These are phyloP conservation scores for Mythimna vitellina DNA, from an alignment of 2,888 invertebrate genomes.

Conservation along the genomic window DNA sequence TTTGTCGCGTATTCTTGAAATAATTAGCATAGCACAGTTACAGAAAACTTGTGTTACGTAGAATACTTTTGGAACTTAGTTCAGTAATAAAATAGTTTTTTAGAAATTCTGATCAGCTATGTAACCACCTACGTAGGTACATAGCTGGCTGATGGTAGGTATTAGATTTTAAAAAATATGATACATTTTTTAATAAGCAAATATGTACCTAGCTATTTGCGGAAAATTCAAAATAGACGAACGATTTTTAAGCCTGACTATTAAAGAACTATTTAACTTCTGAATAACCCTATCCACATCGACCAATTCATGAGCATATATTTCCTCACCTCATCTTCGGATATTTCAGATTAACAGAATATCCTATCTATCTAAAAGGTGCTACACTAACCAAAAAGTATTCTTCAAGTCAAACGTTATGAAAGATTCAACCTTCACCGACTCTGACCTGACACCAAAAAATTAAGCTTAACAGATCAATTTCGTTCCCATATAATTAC, in stretches of 20 bases:
- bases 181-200: no score
- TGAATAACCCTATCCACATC: neutral
- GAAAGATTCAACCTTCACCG: slow-evolving; percentile 32
- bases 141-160: no score
- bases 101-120: neutral
- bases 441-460: neutral
- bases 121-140: no score
- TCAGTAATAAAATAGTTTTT: neutral
- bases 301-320: neutral
- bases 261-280: no score
- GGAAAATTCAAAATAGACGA: neutral
- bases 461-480: neutral
- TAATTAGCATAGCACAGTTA: slow-evolving; percentile 26
- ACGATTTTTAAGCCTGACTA: neutral
- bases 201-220: no score
- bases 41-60: neutral
- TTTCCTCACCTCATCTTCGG: neutral
- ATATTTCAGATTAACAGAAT: neutral
- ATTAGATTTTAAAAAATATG: no score
- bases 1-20: slow-evolving; percentile 49
- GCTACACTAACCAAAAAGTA: neutral
- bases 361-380: neutral
- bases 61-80: neutral
- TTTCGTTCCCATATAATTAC: neutral
- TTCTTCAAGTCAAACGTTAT: slow-evolving; percentile 19